A percentile compares a stretch with the other conserved stretches of the same genome.
Conservation (phyloP, 2,888 invertebrate genomes). For the Hololepta plana region DNA sequence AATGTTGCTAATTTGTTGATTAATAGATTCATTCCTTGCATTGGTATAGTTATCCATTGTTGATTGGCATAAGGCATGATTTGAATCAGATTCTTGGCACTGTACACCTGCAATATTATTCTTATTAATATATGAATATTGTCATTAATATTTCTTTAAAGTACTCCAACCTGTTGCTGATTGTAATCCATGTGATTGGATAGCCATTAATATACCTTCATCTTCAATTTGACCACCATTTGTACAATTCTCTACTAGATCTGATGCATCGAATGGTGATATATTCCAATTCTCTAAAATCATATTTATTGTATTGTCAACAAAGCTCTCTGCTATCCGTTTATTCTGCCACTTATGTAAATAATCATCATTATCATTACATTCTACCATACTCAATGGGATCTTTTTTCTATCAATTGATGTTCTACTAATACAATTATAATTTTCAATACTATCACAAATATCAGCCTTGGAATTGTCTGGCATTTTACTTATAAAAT, state of each 20-base stretch:
- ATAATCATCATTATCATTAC: slow-evolving; percentile 20
- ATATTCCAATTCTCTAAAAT: slow-evolving; percentile 43
- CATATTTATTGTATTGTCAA: slow-evolving; percentile 51
- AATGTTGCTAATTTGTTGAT: slow-evolving; percentile 10
- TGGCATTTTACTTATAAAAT: no score
- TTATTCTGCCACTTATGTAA: slow-evolving; percentile 44
- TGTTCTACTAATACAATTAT: no score
- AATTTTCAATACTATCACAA: no score
- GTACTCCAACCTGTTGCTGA: slow-evolving; percentile 13
- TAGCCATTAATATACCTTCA: slow-evolving; percentile 56
- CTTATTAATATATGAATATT: no score
- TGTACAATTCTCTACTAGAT: slow-evolving; percentile 35
- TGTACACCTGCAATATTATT: no score
- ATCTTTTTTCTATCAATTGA: no score
- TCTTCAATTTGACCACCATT: slow-evolving; percentile 44
- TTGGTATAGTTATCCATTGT: slow-evolving; percentile 17
- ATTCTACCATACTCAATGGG: slow-evolving; percentile 21
- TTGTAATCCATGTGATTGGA: slow-evolving; percentile 50
- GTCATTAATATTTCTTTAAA: no score
- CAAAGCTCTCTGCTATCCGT: slow-evolving; percentile 44
- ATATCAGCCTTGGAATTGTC: no score
- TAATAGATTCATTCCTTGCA: slow-evolving; percentile 15
- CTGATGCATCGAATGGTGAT: slow-evolving; percentile 31
- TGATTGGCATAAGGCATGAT: slow-evolving; percentile 17
- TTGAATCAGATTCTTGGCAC: slow-evolving; percentile 15